Percentiles rank a stretch among this genome's conserved stretches.
Conservation (phyloP, 1,140 invertebrate species). For the Drosophila carrolli region DNA sequence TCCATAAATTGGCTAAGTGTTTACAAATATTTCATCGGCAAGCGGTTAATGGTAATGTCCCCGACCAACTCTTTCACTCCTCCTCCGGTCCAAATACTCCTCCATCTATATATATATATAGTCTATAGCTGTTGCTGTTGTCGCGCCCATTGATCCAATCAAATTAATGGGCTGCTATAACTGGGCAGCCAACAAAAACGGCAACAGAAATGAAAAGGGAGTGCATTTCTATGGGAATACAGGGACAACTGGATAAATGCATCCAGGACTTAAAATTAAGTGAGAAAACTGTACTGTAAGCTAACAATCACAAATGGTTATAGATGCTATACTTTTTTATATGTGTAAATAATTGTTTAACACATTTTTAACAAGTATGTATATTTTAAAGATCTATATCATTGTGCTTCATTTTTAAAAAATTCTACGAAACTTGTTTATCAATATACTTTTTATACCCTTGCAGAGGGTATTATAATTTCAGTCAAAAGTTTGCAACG, state of each 20-base stretch:
- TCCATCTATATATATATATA: conserved; percentile 21
- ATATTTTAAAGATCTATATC: too few relatives aligned
- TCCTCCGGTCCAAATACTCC: conserved; percentile 16
- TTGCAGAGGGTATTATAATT: too few relatives aligned
- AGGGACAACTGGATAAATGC: conserved; percentile 10
- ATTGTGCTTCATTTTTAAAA: too few relatives aligned
- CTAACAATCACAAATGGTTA: too few relatives aligned
- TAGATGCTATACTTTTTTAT: too few relatives aligned
- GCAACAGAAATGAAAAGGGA: conserved; percentile 30
- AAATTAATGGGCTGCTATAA: conserved; percentile 77
- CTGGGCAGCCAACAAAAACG: conserved; percentile 47
- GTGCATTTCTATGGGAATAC: conserved; percentile 64
- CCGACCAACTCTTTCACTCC: conserved; percentile 2
- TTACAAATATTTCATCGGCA: conserved; percentile 77
- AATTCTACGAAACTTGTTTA: too few relatives aligned
- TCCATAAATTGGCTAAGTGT: conserved; percentile 79
- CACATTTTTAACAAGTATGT: too few relatives aligned
- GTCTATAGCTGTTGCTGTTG: conserved; percentile 56
- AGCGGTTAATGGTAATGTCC: conserved; percentile 37
- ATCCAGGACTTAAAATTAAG: too few relatives aligned
- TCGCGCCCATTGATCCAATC: conserved; percentile 77
- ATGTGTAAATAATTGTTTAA: too few relatives aligned
- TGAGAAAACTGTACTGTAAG: too few relatives aligned
- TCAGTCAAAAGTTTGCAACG: too few relatives aligned
- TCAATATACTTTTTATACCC: too few relatives aligned